Conservation (phyloP, 2,888 invertebrate genomes). For the Erebia aethiops region DNA sequence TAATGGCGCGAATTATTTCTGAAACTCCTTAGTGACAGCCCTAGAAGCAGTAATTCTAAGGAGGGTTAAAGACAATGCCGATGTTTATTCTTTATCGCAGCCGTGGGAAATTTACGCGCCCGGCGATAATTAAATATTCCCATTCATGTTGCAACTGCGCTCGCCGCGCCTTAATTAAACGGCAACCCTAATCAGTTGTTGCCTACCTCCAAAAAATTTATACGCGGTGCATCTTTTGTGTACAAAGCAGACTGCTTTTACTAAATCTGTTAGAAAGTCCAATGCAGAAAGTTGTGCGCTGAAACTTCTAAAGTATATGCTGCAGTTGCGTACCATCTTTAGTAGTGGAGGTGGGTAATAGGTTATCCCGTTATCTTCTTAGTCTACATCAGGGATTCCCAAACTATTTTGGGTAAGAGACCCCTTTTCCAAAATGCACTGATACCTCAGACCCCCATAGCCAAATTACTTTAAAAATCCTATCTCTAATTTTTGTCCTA, state of each 20-base stretch:
- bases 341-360: no score
- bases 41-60: conserved; percentile 71
- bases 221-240: conserved; percentile 16
- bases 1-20: neutral
- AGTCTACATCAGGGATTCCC: no score
- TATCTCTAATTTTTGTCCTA: no score
- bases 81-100: conserved; percentile 83
- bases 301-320: neutral
- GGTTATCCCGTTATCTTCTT: no score
- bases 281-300: neutral
- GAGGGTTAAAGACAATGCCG: conserved; percentile 74
- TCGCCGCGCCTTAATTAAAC: conserved; percentile 68
- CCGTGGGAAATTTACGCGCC: conserved; percentile 81
- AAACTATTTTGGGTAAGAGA: no score
- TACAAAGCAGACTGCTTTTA: conserved; percentile 8
- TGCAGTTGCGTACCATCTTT: no score
- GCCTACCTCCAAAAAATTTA: conserved; percentile 26
- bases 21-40: conserved; percentile 52
- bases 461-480: no score
- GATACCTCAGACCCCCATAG: no score
- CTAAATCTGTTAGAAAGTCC: neutral
- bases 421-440: no score
- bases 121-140: conserved; percentile 79
- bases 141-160: conserved; percentile 58
- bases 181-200: conserved; percentile 60